Conservation (phyloP, 2,888 invertebrate genomes). For the Caenorhabditis sulstoni region DNA sequence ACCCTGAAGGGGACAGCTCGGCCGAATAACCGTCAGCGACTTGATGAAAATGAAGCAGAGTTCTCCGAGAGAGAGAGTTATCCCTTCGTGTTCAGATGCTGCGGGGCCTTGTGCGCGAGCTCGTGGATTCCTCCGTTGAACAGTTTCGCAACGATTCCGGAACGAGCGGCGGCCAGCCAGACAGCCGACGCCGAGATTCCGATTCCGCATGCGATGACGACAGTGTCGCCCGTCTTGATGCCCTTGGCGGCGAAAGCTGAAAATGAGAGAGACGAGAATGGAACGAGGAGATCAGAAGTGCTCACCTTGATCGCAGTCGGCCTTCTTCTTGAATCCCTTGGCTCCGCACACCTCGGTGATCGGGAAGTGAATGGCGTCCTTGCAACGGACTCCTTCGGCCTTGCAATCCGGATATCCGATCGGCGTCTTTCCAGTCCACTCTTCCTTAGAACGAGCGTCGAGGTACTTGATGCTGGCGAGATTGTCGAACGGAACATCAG, state of each 20-base stretch:
- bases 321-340: constrained; percentile 64
- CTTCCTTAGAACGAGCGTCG: constrained; percentile 52
- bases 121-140: constrained; percentile 59
- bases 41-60: constrained; percentile 25
- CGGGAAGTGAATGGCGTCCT: constrained; percentile 59
- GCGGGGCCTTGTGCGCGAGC: constrained; percentile 52
- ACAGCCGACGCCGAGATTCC: constrained; percentile 51
- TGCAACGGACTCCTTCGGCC: constrained; percentile 44
- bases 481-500: constrained; percentile 56
- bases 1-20: not conserved
- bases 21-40: constrained; percentile 32
- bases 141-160: constrained; percentile 49
- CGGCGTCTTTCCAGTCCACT: constrained; percentile 56
- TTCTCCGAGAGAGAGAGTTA: not conserved
- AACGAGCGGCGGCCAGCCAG: constrained; percentile 52
- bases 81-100: constrained; percentile 51
- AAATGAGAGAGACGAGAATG: not conserved
- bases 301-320: constrained; percentile 49
- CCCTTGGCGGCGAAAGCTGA: constrained; percentile 56
- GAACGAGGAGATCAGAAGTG: too few relatives aligned
- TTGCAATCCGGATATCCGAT: constrained; percentile 55
- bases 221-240: constrained; percentile 56
- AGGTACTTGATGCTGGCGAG: constrained; percentile 53
- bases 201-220: constrained; percentile 45
- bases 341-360: constrained; percentile 49